These are phyloP conservation scores for Ariopsis seemanni DNA, from an alignment of 2,113 vertebrate species.

Conservation along the genomic window DNA sequence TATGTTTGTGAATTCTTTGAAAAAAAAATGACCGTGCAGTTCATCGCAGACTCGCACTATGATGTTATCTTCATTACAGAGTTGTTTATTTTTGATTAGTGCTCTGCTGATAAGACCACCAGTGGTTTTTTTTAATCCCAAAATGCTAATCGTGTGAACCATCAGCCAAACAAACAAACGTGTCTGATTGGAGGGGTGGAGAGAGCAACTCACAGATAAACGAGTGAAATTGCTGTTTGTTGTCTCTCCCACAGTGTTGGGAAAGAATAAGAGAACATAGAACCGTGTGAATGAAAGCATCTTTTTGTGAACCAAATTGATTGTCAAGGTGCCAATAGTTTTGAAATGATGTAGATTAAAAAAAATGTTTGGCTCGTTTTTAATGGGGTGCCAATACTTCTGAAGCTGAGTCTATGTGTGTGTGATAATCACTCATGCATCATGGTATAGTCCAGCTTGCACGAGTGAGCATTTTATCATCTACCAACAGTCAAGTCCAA, in stretches of 20 bases:
- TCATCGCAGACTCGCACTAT: background rate
- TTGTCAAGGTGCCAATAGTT: background rate
- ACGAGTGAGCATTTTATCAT: background rate
- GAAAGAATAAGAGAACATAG: background rate
- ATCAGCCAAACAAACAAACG: constrained; percentile 35
- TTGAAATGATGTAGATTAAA: background rate
- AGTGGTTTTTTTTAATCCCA: background rate
- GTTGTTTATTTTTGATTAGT: constrained; percentile 46
- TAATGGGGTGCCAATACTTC: background rate
- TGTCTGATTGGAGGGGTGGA: background rate
- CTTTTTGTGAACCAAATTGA: background rate
- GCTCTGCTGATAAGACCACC: constrained; percentile 24
- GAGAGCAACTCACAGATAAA: background rate
- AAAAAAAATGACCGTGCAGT: background rate
- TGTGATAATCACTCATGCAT: background rate
- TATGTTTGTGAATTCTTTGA: background rate
- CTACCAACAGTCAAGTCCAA: background rate
- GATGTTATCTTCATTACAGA: constrained; percentile 7
- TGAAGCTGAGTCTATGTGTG: background rate
- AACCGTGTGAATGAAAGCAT: background rate
- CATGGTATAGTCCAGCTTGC: background rate
- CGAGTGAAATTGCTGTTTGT: background rate
- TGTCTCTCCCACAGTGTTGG: background rate
- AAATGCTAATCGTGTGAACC: constrained; percentile 17
- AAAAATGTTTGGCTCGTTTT: background rate